phyloP scores from a whole-genome alignment of 2,113 vertebrate genomes.

The Spheniscus mendiculus region DNA sequence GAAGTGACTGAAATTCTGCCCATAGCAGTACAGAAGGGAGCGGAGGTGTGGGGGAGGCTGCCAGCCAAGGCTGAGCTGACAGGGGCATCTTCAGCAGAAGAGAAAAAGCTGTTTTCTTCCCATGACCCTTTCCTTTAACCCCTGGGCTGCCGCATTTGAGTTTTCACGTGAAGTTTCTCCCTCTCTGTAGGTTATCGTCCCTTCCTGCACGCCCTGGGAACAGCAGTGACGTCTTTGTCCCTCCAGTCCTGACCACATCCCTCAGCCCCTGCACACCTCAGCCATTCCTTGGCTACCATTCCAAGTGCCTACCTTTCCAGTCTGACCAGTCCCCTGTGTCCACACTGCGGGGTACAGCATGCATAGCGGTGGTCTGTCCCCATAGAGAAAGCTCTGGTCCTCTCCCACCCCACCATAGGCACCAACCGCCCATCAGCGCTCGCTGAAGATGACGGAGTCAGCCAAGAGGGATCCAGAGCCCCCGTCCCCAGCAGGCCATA shows the following conservation, averaged over 20 bases:
- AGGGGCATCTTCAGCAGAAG: not conserved
- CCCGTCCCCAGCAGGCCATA: not conserved
- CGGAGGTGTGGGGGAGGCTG: not conserved
- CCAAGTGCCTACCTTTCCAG: not conserved
- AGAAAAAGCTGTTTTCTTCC: not conserved
- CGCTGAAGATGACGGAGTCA: fast-evolving
- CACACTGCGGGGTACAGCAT: fast-evolving
- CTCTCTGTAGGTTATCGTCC: not conserved
- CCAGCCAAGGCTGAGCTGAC: not conserved
- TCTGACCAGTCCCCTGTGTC: not conserved
- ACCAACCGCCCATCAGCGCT: not conserved
- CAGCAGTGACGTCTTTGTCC: not conserved
- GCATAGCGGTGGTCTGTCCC: not conserved
- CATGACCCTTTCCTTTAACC: not conserved
- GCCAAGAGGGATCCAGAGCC: not conserved
- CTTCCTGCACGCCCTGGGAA: fast-evolving
- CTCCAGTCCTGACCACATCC: not conserved
- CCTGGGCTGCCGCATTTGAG: not conserved
- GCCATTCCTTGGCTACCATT: not conserved
- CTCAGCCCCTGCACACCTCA: not conserved
- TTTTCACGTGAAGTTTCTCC: not conserved
- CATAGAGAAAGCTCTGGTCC: too few species aligned
- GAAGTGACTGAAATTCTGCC: not conserved
- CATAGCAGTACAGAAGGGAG: not conserved
- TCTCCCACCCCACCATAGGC: not conserved